Evolutionary conservation across 2,888 invertebrate genomes (phyloP).

Genomic region (Sarcophaga caerulescens): DNA sequence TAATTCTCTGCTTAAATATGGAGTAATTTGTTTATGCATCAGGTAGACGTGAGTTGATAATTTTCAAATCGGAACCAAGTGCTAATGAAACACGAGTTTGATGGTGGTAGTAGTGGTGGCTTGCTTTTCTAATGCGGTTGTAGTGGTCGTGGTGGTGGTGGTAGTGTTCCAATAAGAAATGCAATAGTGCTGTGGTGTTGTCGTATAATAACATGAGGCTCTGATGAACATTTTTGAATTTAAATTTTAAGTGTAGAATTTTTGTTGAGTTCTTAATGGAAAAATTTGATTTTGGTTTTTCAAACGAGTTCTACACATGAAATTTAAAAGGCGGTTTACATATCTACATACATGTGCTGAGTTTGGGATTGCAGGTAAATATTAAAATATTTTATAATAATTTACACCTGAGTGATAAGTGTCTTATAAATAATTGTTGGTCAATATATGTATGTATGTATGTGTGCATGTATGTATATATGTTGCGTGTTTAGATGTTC

Average conservation of each 20-base stretch:
- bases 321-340: no score
- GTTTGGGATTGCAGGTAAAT: background rate
- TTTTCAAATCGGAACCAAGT: constrained; percentile 27
- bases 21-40: background rate
- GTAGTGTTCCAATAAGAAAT: background rate
- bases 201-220: background rate
- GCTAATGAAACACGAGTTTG: constrained; percentile 30
- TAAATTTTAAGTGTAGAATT: no score
- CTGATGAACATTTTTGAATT: background rate
- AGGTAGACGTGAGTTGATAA: constrained; percentile 37
- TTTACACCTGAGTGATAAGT: constrained; percentile 60
- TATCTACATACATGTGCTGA: no score
- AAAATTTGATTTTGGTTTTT: background rate
- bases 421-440: constrained; percentile 24
- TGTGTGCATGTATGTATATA: no score
- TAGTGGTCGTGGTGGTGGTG: no score
- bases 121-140: no score
- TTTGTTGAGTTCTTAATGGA: background rate
- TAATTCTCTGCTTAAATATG: background rate
- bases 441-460: background rate
- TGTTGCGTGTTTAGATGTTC: no score
- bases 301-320: no score
- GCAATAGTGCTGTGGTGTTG: background rate
- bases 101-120: no score
- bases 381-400: constrained; percentile 41